Percentiles rank a stretch among this genome's conserved stretches.
Evolutionary conservation across 2,888 invertebrate species (phyloP).

Genomic region (Chironomus tentans): DNA sequence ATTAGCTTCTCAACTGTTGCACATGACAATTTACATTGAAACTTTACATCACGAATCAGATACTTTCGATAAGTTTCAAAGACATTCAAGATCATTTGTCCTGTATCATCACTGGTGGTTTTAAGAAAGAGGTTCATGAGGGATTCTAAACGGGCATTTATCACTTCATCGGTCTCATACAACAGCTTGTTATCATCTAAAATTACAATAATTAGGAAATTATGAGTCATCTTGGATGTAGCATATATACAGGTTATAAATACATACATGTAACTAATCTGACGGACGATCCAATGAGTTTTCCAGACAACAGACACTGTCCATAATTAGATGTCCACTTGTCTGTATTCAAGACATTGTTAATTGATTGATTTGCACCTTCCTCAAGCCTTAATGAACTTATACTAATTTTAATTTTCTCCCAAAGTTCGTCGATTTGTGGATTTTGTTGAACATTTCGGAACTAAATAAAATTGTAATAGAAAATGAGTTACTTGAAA

Average conservation of each 20-base stretch:
- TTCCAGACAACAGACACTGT: not conserved
- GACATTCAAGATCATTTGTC: slow-evolving; percentile 6
- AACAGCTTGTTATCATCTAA: not conserved
- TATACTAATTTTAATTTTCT: not conserved
- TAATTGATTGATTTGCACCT: not conserved
- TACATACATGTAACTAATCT: no score
- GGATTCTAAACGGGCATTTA: not conserved
- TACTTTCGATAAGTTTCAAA: slow-evolving; percentile 6
- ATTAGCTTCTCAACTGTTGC: not conserved
- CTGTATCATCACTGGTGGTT: not conserved
- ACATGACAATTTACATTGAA: slow-evolving; percentile 11
- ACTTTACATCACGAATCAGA: not conserved
- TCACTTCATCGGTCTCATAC: not conserved
- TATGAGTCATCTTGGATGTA: no score
- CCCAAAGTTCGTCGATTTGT: not conserved
- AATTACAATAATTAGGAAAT: not conserved
- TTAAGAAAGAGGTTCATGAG: not conserved
- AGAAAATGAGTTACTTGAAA: no score
- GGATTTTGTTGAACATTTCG: not conserved
- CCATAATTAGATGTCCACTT: not conserved
- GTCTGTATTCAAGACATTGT: not conserved
- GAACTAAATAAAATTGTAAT: not conserved
- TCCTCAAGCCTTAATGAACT: not conserved
- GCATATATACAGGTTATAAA: no score
- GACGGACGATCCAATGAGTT: not conserved